A percentile compares a stretch with the other conserved stretches of the same genome.
Evolutionary conservation across 2,113 vertebrate genomes (phyloP).

Genomic region (Pimephales promelas): DNA sequence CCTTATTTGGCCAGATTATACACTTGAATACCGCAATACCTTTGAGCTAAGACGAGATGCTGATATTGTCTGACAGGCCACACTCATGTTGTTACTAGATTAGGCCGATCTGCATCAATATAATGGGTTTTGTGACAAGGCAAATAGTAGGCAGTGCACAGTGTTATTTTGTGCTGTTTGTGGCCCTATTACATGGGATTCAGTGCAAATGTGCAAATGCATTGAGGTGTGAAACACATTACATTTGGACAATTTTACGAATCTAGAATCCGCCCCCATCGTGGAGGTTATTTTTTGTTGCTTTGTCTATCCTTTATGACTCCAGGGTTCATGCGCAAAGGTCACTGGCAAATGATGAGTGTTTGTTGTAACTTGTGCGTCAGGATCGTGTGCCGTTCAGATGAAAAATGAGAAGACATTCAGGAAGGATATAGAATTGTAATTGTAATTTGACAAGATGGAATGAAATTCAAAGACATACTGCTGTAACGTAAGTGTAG

Average conservation of each 20-base stretch:
- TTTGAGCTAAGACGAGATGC: not conserved
- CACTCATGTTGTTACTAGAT: slow-evolving; percentile 20
- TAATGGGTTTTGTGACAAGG: not conserved
- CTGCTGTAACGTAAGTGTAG: not conserved
- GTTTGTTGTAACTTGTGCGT: not conserved
- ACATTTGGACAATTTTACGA: too few relatives aligned
- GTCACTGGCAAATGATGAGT: not conserved
- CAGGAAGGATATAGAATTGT: not conserved
- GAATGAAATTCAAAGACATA: not conserved
- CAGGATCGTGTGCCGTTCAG: not conserved
- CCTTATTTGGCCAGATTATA: slow-evolving; percentile 16
- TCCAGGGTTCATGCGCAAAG: slow-evolving; percentile 5
- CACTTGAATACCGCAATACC: not conserved
- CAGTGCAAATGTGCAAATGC: not conserved
- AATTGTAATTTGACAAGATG: not conserved
- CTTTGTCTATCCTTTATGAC: slow-evolving; percentile 18
- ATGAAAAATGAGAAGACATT: not conserved
- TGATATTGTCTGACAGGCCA: slow-evolving; percentile 27
- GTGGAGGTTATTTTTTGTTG: not conserved
- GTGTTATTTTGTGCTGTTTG: not conserved
- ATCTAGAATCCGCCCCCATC: not conserved
- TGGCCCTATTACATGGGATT: slow-evolving; percentile 19
- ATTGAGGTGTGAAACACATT: not conserved
- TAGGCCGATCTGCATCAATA: not conserved
- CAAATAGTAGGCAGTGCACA: too few relatives aligned